Evolutionary conservation across 2,113 vertebrate genomes (phyloP).

Genomic region (Parus major): DNA sequence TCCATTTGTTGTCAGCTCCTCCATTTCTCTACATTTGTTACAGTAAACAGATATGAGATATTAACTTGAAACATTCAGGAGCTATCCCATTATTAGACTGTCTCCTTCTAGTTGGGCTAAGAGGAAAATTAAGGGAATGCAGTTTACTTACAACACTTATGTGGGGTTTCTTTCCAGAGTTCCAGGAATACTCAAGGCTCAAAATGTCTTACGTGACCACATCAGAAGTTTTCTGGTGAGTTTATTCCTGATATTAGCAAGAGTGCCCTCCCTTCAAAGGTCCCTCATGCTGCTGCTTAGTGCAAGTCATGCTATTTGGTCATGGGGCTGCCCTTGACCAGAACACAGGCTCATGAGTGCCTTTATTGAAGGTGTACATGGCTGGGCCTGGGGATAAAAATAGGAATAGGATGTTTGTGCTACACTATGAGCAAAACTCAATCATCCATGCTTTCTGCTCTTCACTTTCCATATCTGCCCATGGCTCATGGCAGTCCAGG

Average conservation of each 20-base stretch:
- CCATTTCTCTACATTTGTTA: neutral
- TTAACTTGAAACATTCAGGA: neutral
- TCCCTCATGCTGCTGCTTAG: neutral
- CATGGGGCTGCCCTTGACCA: neutral
- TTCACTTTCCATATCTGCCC: neutral
- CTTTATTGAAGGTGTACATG: neutral
- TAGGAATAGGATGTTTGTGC: neutral
- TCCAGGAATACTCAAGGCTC: neutral
- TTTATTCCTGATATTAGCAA: neutral
- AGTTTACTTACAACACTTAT: neutral
- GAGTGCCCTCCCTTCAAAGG: neutral
- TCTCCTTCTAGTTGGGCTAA: neutral
- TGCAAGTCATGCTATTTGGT: neutral
- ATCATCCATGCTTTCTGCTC: neutral
- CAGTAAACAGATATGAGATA: neutral
- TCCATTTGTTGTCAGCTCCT: neutral
- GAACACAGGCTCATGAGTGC: rapidly evolving
- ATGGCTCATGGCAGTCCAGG: neutral
- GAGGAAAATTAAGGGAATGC: neutral
- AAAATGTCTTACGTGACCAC: neutral
- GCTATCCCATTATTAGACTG: neutral
- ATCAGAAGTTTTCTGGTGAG: neutral
- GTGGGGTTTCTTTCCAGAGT: neutral
- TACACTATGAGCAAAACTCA: neutral
- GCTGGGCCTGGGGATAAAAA: neutral